Evolutionary conservation across 2,888 invertebrate genomes (phyloP), one percentile per base, ranked within the genome.

Genomic region (Byasa hedistus): DNA sequence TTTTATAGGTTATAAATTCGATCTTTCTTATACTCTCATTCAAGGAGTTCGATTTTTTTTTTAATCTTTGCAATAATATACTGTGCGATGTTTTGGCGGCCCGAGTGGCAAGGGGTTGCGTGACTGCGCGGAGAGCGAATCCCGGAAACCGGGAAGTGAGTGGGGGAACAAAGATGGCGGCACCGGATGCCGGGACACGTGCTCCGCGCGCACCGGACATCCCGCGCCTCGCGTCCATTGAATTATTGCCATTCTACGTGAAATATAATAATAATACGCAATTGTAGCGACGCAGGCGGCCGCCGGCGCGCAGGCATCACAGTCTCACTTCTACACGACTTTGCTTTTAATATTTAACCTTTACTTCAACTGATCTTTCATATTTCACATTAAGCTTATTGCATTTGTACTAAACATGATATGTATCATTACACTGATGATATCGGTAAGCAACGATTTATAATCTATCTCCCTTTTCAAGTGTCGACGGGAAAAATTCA

Each of bases 181-280:
- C 80, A 77, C 84, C 88, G 91, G 91, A 91, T 84, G 77, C 74
- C 74, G 80, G 73, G 91, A 91, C 91, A 91, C 91, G 91, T 91
- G 91, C 91, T 91, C 82, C 75, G 74, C 75, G 78, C 84, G 78
- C 89, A 77, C 87, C 89, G 91, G 91, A 91, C 77, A 79, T 91
- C 91, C 89, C 76, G 76, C 75, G 75, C 77, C 83, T 81, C 81
- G 80, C 83, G 79, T 78, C 86, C 87, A 86, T 87, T 90, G 89
- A 89, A 84, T 89, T 90, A 90, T 89, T 85, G 85, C 84, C 76
- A 78, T 80, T 79, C 70, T 68, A 68, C 54, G 54, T 70, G 69
- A 77, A 71, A 75, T 78, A 81, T 79, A 77, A 81, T 81, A 80
- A 81, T 79, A 76, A 75, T 76, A 71, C 19, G 54, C 67, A 59